Percentiles rank a stretch among this genome's conserved stretches.
These are phyloP conservation scores for Chloroceryle amazona DNA, from an alignment of 2,797 vertebrate species.

Conservation along the genomic window DNA sequence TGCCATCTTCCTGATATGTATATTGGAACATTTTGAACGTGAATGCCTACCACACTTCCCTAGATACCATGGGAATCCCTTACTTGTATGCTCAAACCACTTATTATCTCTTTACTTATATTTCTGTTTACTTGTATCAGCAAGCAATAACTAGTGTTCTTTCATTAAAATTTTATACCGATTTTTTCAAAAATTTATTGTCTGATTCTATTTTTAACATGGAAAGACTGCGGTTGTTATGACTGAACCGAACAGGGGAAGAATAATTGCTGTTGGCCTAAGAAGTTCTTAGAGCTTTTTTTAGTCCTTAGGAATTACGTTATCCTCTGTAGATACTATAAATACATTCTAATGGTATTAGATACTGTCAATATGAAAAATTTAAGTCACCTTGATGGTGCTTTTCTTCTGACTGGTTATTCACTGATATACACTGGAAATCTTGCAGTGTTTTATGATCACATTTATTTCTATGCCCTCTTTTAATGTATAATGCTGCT, in stretches of 20 bases:
- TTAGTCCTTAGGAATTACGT: not conserved
- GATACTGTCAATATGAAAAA: not conserved
- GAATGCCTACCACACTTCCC: not conserved
- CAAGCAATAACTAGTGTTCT: not conserved
- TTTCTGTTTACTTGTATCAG: not conserved
- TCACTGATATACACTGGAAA: not conserved
- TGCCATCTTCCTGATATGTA: not conserved
- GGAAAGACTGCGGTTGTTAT: not conserved
- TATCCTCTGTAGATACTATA: not conserved
- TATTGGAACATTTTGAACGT: not conserved
- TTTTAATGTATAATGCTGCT: not conserved
- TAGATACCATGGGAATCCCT: accelerated
- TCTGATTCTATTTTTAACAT: not conserved
- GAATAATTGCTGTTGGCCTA: not conserved
- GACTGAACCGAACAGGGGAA: not conserved
- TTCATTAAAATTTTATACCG: not conserved
- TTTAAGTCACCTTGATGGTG: not conserved
- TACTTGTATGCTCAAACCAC: not conserved
- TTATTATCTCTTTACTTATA: not conserved
- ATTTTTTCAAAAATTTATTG: not conserved
- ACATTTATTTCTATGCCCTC: not conserved
- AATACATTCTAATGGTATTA: not conserved
- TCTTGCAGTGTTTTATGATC: not conserved
- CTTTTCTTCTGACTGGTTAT: not conserved
- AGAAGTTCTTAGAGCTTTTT: not conserved